Conservation (phyloP, 2,797 vertebrate genomes). For the Phylloscopus collybita region DNA sequence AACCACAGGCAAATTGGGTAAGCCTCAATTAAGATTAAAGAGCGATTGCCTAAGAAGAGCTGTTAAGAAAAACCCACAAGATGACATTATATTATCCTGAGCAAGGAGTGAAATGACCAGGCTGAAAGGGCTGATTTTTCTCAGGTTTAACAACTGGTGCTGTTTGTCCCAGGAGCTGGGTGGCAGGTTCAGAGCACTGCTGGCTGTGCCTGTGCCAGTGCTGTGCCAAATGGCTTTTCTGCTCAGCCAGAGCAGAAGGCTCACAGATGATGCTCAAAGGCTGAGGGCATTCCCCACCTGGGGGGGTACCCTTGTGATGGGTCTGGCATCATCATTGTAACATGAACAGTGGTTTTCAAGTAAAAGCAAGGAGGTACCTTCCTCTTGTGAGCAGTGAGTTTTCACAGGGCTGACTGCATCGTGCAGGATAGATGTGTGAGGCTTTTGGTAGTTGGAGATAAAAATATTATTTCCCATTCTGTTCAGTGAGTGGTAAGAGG, state of each 20-base stretch:
- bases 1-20: background rate
- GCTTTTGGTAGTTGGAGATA: background rate
- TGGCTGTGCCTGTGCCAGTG: background rate
- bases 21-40: background rate
- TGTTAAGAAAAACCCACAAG: background rate
- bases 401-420: background rate
- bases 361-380: background rate
- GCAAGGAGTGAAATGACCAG: background rate
- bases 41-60: rapidly evolving
- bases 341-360: background rate
- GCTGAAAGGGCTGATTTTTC: background rate
- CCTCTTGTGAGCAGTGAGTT: background rate
- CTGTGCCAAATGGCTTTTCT: background rate
- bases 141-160: background rate
- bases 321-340: background rate
- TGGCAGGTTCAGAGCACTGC: background rate
- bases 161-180: background rate
- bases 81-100: background rate
- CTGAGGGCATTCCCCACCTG: background rate
- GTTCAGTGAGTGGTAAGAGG: background rate
- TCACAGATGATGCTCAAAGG: background rate
- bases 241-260: background rate
- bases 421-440: background rate
- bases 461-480: background rate
- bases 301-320: background rate